phyloP scores from a whole-genome alignment of 2,113 vertebrate genomes.

The Sporophila hypoxantha region DNA sequence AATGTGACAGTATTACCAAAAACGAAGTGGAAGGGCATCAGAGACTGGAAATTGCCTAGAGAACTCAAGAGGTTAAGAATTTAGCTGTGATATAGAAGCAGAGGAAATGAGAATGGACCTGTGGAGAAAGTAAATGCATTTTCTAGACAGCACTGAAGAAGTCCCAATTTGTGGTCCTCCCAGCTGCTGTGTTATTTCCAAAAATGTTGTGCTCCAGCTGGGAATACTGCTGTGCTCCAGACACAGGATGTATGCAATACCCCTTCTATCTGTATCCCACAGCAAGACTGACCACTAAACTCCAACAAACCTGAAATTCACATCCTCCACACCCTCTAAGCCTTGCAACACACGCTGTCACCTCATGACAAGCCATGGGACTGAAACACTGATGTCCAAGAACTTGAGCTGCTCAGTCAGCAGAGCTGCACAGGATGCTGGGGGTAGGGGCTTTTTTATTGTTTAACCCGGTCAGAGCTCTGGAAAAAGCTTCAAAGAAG shows the following conservation, averaged over 20 bases:
- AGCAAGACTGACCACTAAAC: not conserved
- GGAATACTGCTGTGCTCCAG: not conserved
- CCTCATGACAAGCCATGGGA: not conserved
- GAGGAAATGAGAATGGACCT: not conserved
- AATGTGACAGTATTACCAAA: not conserved
- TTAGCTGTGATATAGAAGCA: not conserved
- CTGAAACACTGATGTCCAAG: not conserved
- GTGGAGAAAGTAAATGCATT: not conserved
- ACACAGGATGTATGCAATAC: not conserved
- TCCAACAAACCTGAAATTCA: accelerated
- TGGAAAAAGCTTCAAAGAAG: not conserved
- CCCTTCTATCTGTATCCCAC: not conserved
- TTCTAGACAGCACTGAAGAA: not conserved
- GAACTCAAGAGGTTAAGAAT: not conserved
- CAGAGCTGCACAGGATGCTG: not conserved
- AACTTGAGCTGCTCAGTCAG: not conserved
- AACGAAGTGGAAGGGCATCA: not conserved
- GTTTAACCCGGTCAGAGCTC: not conserved
- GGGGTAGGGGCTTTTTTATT: not conserved
- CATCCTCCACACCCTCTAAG: not conserved
- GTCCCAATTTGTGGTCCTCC: accelerated
- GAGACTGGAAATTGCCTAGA: not conserved
- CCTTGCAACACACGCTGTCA: accelerated
- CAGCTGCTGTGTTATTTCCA: not conserved
- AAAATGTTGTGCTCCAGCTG: not conserved